Conservation (phyloP, 2,888 invertebrate genomes). For the Coelopa pilipes region DNA sequence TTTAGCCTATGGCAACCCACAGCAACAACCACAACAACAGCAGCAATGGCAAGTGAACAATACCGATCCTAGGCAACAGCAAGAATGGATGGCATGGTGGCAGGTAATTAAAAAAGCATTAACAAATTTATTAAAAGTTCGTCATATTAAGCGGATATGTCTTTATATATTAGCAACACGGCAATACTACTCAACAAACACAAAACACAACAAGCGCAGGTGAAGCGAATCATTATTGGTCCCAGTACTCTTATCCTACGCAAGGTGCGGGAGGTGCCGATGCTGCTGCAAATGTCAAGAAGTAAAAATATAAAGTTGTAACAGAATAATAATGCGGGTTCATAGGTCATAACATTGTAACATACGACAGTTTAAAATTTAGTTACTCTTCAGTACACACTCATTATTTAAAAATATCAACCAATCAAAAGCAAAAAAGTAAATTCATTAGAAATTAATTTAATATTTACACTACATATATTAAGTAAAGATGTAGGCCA, state of each 20-base stretch:
- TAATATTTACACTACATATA: too few relatives aligned
- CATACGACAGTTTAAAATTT: constrained; percentile 30
- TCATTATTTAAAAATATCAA: constrained; percentile 16
- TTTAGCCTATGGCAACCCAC: constrained; percentile 59
- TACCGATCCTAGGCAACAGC: constrained; percentile 63
- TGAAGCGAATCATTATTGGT: constrained; percentile 64
- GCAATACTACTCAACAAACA: constrained; percentile 46
- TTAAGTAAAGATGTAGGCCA: too few relatives aligned
- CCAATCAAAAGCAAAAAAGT: constrained; percentile 17
- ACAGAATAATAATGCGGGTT: constrained; percentile 23
- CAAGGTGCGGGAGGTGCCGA: constrained; percentile 46
- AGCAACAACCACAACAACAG: constrained; percentile 61
- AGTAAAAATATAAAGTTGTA: constrained; percentile 7
- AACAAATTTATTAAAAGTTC: neutral
- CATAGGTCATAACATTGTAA: constrained; percentile 31
- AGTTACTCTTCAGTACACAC: constrained; percentile 14
- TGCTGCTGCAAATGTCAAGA: constrained; percentile 14
- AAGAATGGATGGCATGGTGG: constrained; percentile 67
- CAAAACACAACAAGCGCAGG: constrained; percentile 48
- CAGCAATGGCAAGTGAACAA: constrained; percentile 57
- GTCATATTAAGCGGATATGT: neutral
- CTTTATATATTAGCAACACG: constrained; percentile 43
- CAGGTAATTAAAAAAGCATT: constrained; percentile 54
- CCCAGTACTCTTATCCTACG: constrained; percentile 64
- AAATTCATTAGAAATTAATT: constrained; percentile 26